phyloP scores from a whole-genome alignment of 2,797 vertebrate genomes.

The Eptatretus atami region DNA sequence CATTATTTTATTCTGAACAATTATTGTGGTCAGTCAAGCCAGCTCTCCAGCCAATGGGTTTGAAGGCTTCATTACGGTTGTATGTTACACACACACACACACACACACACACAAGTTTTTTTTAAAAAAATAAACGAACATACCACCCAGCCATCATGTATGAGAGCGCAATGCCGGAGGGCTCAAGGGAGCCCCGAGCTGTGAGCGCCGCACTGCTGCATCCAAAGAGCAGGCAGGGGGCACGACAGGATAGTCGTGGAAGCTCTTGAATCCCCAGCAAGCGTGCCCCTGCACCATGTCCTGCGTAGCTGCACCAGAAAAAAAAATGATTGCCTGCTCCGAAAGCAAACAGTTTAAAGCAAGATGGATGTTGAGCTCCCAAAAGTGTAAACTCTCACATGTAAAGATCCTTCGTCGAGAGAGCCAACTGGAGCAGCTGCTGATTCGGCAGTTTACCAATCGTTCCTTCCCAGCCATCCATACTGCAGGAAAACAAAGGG shows the following conservation, averaged over 20 bases:
- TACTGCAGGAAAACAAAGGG: slow-evolving; percentile 14
- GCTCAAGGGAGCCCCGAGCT: slow-evolving; percentile 37
- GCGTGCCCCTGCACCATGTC: slow-evolving; percentile 43
- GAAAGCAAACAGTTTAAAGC: no score
- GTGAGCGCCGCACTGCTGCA: slow-evolving; percentile 60
- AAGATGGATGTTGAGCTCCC: no score
- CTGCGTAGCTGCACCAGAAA: slow-evolving; percentile 26
- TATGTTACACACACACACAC: no score
- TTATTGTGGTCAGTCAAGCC: no score
- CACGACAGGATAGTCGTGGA: slow-evolving; percentile 23
- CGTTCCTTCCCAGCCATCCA: slow-evolving; percentile 37
- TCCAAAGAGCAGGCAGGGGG: slow-evolving; percentile 41
- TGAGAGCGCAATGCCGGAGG: slow-evolving; percentile 38
- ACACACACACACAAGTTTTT: no score
- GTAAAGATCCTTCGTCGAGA: slow-evolving; percentile 41
- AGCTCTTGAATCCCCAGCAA: slow-evolving; percentile 33
- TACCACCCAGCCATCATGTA: slow-evolving; percentile 72
- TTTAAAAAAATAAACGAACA: slow-evolving; percentile 14
- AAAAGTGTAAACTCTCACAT: slow-evolving; percentile 24
- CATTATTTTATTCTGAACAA: no score
- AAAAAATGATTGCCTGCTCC: no score
- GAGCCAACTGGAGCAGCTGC: slow-evolving; percentile 25
- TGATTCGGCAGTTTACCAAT: slow-evolving; percentile 24
- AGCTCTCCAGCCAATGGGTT: no score
- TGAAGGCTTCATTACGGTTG: no score